These are phyloP conservation scores for Carpatolechia fugitivella DNA, from an alignment of 2,888 invertebrate genomes.

Conservation along the genomic window DNA sequence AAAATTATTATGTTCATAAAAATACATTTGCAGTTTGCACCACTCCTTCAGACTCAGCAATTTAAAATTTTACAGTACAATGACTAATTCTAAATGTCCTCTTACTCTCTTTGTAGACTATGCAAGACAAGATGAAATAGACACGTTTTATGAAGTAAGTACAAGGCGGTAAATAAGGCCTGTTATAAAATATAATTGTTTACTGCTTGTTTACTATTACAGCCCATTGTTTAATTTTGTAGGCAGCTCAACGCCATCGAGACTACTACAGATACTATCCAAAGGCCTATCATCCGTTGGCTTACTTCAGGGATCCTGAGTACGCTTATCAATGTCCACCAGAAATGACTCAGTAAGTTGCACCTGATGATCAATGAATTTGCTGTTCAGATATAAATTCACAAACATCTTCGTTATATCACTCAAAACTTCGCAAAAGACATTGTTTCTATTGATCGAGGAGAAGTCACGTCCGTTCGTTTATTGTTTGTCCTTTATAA, in stretches of 20 bases:
- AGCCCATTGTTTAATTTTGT: neutral
- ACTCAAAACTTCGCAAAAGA: no score
- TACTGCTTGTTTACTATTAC: no score
- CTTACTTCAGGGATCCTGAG: slow-evolving; percentile 74
- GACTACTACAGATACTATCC: slow-evolving; percentile 81
- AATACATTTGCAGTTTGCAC: neutral
- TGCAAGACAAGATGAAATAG: slow-evolving; percentile 62
- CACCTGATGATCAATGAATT: no score
- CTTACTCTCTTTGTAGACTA: slow-evolving; percentile 53
- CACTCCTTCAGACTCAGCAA: no score
- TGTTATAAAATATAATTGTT: no score
- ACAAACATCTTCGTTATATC: no score
- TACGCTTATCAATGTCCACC: slow-evolving; percentile 78
- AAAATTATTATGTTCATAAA: neutral
- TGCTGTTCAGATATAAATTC: no score
- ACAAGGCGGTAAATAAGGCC: no score
- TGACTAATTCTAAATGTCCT: neutral
- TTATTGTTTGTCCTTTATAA: no score
- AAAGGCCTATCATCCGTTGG: slow-evolving; percentile 77
- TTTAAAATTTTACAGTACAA: slow-evolving; percentile 7
- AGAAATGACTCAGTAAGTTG: slow-evolving; percentile 72
- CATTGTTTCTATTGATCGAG: no score
- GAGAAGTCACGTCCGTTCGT: no score
- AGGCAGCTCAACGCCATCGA: slow-evolving; percentile 79
- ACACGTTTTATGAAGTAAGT: slow-evolving; percentile 66